Evolutionary conservation across 2,888 invertebrate species (phyloP).

Genomic region (Eupithecia subfuscata): DNA sequence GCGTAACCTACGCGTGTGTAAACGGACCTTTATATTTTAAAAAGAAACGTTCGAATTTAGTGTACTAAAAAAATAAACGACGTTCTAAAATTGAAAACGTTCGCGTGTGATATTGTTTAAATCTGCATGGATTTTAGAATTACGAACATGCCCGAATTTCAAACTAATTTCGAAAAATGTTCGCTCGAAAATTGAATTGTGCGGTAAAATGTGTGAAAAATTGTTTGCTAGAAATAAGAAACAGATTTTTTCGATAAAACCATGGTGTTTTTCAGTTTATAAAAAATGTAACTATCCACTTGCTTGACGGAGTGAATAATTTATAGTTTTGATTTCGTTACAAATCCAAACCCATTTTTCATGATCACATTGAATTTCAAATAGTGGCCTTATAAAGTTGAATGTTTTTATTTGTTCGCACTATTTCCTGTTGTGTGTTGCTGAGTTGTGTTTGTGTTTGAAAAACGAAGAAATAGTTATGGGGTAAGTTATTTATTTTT

Average conservation of each 20-base stretch:
- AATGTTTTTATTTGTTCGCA: constrained; percentile 67
- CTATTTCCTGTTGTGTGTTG: constrained; percentile 69
- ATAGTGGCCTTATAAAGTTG: constrained; percentile 77
- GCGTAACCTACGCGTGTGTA: constrained; percentile 50
- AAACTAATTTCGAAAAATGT: background rate
- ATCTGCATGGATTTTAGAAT: background rate
- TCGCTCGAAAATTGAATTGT: background rate
- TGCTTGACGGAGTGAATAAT: constrained; percentile 67
- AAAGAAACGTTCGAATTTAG: background rate
- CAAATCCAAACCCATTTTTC: constrained; percentile 75
- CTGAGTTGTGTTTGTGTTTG: constrained; percentile 63
- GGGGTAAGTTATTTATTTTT: constrained; percentile 60
- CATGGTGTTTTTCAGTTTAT: constrained; percentile 29
- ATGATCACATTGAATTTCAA: constrained; percentile 80
- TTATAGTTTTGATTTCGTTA: constrained; percentile 65
- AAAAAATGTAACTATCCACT: constrained; percentile 70
- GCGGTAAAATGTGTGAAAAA: constrained; percentile 1
- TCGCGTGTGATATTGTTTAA: background rate
- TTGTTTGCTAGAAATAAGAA: background rate
- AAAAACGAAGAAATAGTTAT: constrained; percentile 50
- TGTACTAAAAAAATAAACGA: background rate
- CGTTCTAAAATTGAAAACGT: background rate
- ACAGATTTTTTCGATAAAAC: background rate
- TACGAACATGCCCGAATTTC: background rate
- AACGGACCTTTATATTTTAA: constrained; percentile 49